Evolutionary conservation across 1,140 invertebrate species (phyloP).

Genomic region (Drosophila santomea): DNA sequence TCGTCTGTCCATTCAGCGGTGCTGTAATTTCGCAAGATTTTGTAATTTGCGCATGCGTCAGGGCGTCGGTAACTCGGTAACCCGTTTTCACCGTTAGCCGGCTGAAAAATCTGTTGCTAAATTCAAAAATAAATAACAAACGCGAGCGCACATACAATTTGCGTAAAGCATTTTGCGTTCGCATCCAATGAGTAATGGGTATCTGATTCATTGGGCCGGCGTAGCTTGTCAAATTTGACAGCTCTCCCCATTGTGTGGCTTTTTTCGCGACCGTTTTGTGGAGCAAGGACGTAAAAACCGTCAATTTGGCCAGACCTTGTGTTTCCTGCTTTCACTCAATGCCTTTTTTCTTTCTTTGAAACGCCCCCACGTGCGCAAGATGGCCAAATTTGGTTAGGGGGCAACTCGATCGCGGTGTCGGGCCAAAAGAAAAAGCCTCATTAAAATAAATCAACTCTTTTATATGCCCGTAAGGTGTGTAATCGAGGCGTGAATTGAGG

Average conservation of each 20-base stretch:
- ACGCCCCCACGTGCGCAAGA: slow-evolving; percentile 44
- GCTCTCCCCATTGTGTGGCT: slow-evolving; percentile 60
- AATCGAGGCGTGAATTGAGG: background rate
- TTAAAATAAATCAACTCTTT: slow-evolving; percentile 56
- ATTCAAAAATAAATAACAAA: slow-evolving; percentile 77
- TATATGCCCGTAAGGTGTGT: slow-evolving; percentile 31
- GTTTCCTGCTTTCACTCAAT: slow-evolving; percentile 73
- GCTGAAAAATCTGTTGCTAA: slow-evolving; percentile 62
- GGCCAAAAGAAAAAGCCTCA: slow-evolving; percentile 64
- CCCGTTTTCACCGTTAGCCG: slow-evolving; percentile 63
- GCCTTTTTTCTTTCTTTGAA: background rate
- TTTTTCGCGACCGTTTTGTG: slow-evolving; percentile 54
- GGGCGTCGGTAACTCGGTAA: slow-evolving; percentile 42
- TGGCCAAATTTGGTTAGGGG: slow-evolving; percentile 37
- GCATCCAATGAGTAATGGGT: slow-evolving; percentile 64
- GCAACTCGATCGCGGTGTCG: slow-evolving; percentile 22
- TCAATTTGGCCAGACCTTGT: slow-evolving; percentile 66
- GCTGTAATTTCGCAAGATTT: slow-evolving; percentile 76
- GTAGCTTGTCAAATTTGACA: slow-evolving; percentile 68
- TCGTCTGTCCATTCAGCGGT: slow-evolving; percentile 11
- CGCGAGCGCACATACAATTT: slow-evolving; percentile 34
- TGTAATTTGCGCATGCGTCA: slow-evolving; percentile 77
- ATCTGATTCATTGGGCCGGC: slow-evolving; percentile 59
- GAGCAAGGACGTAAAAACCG: slow-evolving; percentile 70
- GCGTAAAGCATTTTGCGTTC: slow-evolving; percentile 55